These are phyloP conservation scores for Cuculus canorus DNA, from an alignment of 2,797 vertebrate species.

Conservation along the genomic window DNA sequence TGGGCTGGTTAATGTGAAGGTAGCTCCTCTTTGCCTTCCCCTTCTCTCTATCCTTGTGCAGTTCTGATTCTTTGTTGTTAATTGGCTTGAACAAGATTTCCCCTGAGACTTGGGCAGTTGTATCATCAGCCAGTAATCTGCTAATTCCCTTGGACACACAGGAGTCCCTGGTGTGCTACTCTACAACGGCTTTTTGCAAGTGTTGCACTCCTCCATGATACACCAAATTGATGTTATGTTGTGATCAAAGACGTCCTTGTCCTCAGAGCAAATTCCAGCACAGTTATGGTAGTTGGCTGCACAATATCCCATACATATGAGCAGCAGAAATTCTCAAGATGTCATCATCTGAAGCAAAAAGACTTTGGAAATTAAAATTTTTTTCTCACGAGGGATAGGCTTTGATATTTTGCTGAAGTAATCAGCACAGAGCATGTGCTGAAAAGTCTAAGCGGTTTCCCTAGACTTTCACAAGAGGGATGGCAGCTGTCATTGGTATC, in stretches of 20 bases:
- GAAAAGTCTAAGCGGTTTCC: background rate
- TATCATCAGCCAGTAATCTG: background rate
- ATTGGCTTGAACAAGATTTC: conserved; percentile 12
- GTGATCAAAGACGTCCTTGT: conserved; percentile 22
- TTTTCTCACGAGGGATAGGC: background rate
- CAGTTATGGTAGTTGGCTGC: background rate
- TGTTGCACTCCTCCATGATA: background rate
- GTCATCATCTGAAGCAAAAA: background rate
- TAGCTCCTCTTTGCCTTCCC: background rate
- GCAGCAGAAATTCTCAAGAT: background rate
- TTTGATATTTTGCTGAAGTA: background rate
- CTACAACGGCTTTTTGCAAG: background rate
- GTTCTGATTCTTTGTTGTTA: background rate
- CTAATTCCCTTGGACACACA: background rate
- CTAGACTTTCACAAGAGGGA: background rate
- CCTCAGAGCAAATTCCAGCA: background rate
- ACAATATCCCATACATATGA: background rate
- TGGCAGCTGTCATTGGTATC: background rate
- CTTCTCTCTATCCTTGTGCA: background rate
- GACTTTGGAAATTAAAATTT: background rate
- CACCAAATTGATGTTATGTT: background rate
- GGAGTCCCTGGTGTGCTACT: background rate
- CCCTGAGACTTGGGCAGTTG: background rate
- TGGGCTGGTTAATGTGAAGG: background rate
- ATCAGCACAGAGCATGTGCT: background rate